Evolutionary conservation across 1,140 invertebrate genomes (phyloP), one percentile per base, ranked within the genome.

Genomic region (Octopus sinensis): DNA sequence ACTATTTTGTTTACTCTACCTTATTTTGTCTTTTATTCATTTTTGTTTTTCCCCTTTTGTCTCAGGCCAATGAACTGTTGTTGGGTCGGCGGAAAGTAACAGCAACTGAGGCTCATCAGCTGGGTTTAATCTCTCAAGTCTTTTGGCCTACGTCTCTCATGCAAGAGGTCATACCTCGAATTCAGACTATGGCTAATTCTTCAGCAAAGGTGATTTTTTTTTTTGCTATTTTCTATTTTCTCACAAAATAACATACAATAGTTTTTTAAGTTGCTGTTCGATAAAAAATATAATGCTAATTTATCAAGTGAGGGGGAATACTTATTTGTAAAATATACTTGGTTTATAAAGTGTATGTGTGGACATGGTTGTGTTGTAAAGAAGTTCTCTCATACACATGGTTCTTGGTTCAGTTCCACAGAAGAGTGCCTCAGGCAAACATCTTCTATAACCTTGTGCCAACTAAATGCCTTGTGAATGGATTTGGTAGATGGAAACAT

Each of bases 1-100:
- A 52, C 7, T 76, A 81, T 81, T 53, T 76, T 54, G 17, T 71
- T 71, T 68, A 12, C 53, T 83, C 6, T 23, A 13, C 10, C 53
- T 43, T 23, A 76, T 17, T 53, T 51, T 75, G 76, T 51, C 53
- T 6, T 68, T 80, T 13, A 23, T 23, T 43, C 30, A 43, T 43
- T 43, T 43, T 43, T 23, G 23, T 12, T 54, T 54, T 17, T 13
- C 30, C 76, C 80, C 4, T 81, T 7, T 80, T 86, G 62, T 80
- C 53, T 30, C 88, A 96, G 93, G 96, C 96, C 30, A 92, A 92
- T 83, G 95, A 97, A 90, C 91, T 97, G 90, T 90, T 98, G 78
- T 91, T 95, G 54, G 94, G 96, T 82, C 95, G 95, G 80, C 92
- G 95, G 79, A 96, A 94, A 91, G 91, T 98, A 80, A 92, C 92